phyloP scores from a whole-genome alignment of 2,888 invertebrate species.

The Sylvicola cinctus region DNA sequence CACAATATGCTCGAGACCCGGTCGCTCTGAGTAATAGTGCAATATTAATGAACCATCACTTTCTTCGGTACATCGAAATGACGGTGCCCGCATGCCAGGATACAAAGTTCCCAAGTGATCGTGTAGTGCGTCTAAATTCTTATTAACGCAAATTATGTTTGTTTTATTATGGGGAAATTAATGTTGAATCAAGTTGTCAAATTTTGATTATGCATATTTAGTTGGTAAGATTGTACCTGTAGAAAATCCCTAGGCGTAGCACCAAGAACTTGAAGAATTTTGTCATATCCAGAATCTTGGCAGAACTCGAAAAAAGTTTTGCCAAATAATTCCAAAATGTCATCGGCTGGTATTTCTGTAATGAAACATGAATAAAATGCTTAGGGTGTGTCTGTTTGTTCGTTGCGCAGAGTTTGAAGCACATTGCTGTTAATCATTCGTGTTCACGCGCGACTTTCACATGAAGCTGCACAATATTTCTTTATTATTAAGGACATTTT shows the following conservation, averaged over 20 bases:
- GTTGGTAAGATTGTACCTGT: slow-evolving; percentile 54
- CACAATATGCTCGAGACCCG: slow-evolving; percentile 85
- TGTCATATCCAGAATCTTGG: slow-evolving; percentile 92
- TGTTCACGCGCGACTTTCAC: no score
- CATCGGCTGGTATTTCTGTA: slow-evolving; percentile 76
- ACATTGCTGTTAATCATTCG: no score
- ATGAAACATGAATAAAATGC: no score
- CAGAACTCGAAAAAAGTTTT: slow-evolving; percentile 93
- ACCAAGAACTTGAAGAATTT: slow-evolving; percentile 82
- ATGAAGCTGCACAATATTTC: no score
- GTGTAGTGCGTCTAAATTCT: slow-evolving; percentile 92
- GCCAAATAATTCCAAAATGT: slow-evolving; percentile 76
- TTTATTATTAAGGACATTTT: no score
- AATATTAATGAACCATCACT: slow-evolving; percentile 78
- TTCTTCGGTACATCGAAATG: slow-evolving; percentile 84
- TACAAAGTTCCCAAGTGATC: slow-evolving; percentile 86
- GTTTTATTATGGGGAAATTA: no score
- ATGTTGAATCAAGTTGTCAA: no score
- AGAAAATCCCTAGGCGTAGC: slow-evolving; percentile 89
- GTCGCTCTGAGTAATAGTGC: slow-evolving; percentile 91
- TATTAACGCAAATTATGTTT: slow-evolving; percentile 8
- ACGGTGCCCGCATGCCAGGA: slow-evolving; percentile 88
- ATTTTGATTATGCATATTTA: no score
- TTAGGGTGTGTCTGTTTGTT: no score
- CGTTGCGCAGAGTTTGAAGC: no score